Evolutionary conservation across 2,888 invertebrate species (phyloP), one percentile per base, ranked within the genome.

Genomic region (Timandra comae): DNA sequence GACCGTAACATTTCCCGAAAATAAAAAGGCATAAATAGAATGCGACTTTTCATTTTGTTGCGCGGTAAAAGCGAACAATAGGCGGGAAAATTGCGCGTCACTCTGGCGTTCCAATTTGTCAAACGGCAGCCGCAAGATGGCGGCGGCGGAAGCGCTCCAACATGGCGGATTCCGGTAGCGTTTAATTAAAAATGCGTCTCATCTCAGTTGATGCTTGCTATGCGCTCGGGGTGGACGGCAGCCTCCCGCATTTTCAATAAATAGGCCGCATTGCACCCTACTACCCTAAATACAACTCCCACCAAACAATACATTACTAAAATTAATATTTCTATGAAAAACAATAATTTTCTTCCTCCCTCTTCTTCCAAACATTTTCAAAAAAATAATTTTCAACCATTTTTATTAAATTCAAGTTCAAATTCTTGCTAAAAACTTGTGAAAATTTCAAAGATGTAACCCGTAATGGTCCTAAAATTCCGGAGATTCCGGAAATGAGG

Each of bases 71-170:
- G 75, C 77, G 81, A 80, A 85, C 84, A 84, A 84, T 81, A 67
- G 79, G 77, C 74, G 80, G 80, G 79, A 81, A 84, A 84, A 84
- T 84, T 84, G 82, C 84, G 82, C 84, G 85, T 85, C 85, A 85
- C 81, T 80, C 80, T 74, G 67, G 70, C 79, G 73, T 78, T 80
- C 79, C 85, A 84, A 85, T 85, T 85, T 85, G 84, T 85, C 84
- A 85, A 85, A 81, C 78, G 78, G 67, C 65, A 66, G 64, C 71
- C 72, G 69, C 78, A 80, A 82, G 81, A 84, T 82, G 85, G 82
- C 81, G 73, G 61, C 63, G 53, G 56, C 72, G 75, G 76, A 76
- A 65, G 63, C 61, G 52, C 49, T 50, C 52, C 58, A 74, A 79
- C 74, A 80, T 78, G 79, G 80, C 75, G 69, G 72, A 63, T 63